Evolutionary conservation across 2,113 vertebrate species (phyloP).

Genomic region (Erythrocercus mccallii): DNA sequence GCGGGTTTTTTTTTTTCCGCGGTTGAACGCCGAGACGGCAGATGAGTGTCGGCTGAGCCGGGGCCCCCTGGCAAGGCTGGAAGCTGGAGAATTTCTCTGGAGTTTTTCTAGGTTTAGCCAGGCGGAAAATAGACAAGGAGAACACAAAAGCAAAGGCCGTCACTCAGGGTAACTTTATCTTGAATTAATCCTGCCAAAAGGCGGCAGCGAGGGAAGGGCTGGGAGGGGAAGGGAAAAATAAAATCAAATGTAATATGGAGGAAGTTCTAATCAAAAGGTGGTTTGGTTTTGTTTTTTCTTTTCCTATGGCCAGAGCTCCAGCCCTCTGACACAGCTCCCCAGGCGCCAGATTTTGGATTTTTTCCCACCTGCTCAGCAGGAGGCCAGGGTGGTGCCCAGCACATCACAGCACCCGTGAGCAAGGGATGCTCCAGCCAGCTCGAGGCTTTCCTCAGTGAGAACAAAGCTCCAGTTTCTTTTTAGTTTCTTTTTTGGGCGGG

Average conservation of each 20-base stretch:
- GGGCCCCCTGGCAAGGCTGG: conserved; percentile 5
- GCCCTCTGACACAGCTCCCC: not conserved
- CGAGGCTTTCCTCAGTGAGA: not conserved
- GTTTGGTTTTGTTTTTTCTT: too few relatives aligned
- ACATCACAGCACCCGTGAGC: fast-evolving
- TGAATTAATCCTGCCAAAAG: conserved; percentile 33
- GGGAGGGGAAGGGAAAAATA: not conserved
- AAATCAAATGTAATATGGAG: not conserved
- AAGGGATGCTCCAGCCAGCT: fast-evolving
- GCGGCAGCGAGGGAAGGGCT: not conserved
- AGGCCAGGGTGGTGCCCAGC: fast-evolving
- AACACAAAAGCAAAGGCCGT: conserved; percentile 53
- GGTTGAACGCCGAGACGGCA: not conserved
- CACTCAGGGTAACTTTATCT: conserved; percentile 37
- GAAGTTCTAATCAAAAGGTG: not conserved
- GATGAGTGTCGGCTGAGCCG: not conserved
- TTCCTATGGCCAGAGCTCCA: not conserved
- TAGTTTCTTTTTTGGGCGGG: not conserved
- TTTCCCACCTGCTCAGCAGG: too few relatives aligned
- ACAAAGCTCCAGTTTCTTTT: not conserved
- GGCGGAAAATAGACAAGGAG: conserved; percentile 61
- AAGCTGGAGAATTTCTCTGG: conserved; percentile 14
- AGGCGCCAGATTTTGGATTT: not conserved
- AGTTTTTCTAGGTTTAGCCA: conserved; percentile 43
- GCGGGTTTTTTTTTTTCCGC: not conserved